Conservation (phyloP, 2,888 invertebrate genomes). For the Cerceris ruficornis region DNA sequence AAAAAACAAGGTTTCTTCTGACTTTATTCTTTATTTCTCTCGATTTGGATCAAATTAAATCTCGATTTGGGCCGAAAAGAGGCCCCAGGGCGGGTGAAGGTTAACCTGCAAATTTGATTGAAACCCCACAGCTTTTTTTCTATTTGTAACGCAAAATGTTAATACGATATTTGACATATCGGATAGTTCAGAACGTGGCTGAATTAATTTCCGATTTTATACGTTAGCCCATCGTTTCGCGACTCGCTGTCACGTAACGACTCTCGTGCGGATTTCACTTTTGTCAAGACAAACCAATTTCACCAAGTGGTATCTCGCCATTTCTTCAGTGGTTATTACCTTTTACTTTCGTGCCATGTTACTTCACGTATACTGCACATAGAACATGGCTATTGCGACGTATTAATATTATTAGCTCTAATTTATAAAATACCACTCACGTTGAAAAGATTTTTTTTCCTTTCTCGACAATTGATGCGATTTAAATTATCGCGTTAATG, state of each 20-base stretch:
- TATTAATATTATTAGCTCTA: background rate
- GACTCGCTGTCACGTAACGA: constrained; percentile 39
- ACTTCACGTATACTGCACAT: background rate
- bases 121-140: background rate
- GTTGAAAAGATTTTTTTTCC: too few relatives aligned
- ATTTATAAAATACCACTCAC: too few relatives aligned
- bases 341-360: constrained; percentile 42
- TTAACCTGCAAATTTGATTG: too few relatives aligned
- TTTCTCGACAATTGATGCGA: too few relatives aligned
- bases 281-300: constrained; percentile 66
- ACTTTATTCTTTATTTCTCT: background rate
- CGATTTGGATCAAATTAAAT: too few relatives aligned
- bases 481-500: too few relatives aligned
- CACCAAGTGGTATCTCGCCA: constrained; percentile 36
- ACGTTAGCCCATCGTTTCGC: background rate
- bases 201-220: background rate
- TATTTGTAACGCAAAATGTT: too few relatives aligned
- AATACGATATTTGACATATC: background rate
- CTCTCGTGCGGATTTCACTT: constrained; percentile 65
- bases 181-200: background rate
- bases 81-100: too few relatives aligned
- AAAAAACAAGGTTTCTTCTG: background rate
- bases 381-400: constrained; percentile 5
- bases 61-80: too few relatives aligned
- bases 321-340: constrained; percentile 35